Evolutionary conservation across 2,888 invertebrate genomes (phyloP).

Genomic region (Epistrophe grossulariae): DNA sequence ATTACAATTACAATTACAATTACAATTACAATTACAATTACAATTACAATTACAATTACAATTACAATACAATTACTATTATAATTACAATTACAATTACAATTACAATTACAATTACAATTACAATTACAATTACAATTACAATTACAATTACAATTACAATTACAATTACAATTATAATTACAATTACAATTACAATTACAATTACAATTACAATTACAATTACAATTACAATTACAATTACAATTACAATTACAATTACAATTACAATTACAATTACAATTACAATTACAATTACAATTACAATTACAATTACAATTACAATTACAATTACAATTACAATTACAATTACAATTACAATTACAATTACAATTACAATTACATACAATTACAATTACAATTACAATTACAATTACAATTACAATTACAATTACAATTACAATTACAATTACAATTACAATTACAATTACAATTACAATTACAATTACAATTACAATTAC

Average conservation of each 20-base stretch:
- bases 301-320: slow-evolving; percentile 5
- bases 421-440: slow-evolving; percentile 5
- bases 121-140: too few species aligned
- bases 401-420: slow-evolving; percentile 5
- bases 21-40: background rate
- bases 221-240: slow-evolving; percentile 5
- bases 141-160: too few species aligned
- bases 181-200: background rate
- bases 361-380: slow-evolving; percentile 5
- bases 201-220: slow-evolving; percentile 5
- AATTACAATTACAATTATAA: background rate
- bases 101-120: too few species aligned
- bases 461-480: slow-evolving; percentile 5
- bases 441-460: slow-evolving; percentile 5
- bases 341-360: slow-evolving; percentile 5
- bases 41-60: too few species aligned
- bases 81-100: too few species aligned
- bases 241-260: slow-evolving; percentile 5
- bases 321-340: slow-evolving; percentile 5
- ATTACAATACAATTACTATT: too few species aligned
- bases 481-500: slow-evolving; percentile 5
- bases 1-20: slow-evolving; percentile 5
- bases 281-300: slow-evolving; percentile 5
- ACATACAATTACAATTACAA: slow-evolving; percentile 5
- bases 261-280: slow-evolving; percentile 5